Evolutionary conservation across 2,797 vertebrate genomes (phyloP), one percentile per base, ranked within the genome.

Genomic region (Leuciscus waleckii): DNA sequence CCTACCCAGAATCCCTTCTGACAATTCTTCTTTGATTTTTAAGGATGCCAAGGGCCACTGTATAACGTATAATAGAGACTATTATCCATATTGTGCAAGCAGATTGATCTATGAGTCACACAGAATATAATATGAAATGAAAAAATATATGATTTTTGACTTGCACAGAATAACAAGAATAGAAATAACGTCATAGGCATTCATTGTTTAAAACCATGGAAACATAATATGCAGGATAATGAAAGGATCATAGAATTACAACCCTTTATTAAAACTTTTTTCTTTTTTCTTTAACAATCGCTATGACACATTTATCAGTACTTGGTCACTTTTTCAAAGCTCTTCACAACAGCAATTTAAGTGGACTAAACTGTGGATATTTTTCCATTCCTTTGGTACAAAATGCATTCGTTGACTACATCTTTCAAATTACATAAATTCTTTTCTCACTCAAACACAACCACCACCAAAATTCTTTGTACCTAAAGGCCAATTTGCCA

Each of bases 81-180:
- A 29, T 83, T 83, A 76, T 49, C 58, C 61, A 54, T 68, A 83
- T 29, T 56, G 61, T 2, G 17, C 23, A 41, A 83, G 46, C 46
- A 67, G 73, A 76, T 14, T 67, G 71, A 83, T 75, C 41, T 13
- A 75, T 54, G 32, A 76, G 32, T 83, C 71, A 75, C 43, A 51
- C 6, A 21, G 73, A 68, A 76, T 54, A 76, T 76, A 49, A 83
- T 5, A 81, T 14, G 26, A 35, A 26, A 82, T 46, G 17, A 35
- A 43, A 58, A 73, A n/a, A 32, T 14, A 19, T 17, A 41, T 17
- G 14, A 29, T 7, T 35, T 75, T 17, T 61, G 51, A 78, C 61
- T 63, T n/a, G 76, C 56, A 78, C 37, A 43, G 76, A 41, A 63
- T 43, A 63, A 3, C 76, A 67, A 67, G 61, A 79, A 46, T 32